Conservation (phyloP, 92 coral and sea anemone genomes). For the Blastomussa wellsi region DNA sequence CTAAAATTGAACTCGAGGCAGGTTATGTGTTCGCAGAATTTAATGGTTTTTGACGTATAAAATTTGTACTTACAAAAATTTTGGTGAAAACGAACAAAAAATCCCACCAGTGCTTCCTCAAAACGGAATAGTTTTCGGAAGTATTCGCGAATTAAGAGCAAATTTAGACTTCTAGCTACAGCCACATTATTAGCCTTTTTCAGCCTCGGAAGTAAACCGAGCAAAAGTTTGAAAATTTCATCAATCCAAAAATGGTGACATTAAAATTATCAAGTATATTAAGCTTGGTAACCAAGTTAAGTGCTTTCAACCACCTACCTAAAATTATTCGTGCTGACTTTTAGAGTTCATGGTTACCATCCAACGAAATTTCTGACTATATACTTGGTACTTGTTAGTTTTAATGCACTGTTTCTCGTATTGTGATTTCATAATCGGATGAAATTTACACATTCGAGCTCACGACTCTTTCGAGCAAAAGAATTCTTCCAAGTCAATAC, state of each 20-base stretch:
- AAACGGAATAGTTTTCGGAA: constrained; percentile 23
- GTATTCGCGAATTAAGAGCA: constrained; percentile 30
- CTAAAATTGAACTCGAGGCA: neutral
- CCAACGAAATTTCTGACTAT: neutral
- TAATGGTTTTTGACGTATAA: constrained; percentile 78
- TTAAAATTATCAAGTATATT: neutral
- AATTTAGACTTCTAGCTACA: constrained; percentile 16
- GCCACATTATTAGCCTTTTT: constrained; percentile 8
- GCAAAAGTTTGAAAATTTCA: neutral
- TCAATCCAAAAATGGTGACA: constrained; percentile 1
- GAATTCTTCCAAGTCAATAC: neutral
- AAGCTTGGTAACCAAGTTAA: neutral
- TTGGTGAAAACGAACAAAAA: constrained; percentile 55
- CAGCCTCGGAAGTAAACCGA: neutral
- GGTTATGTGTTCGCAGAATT: constrained; percentile 58
- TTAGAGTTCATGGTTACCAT: neutral
- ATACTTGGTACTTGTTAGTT: neutral
- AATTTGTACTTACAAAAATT: constrained; percentile 80
- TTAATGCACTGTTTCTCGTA: neutral
- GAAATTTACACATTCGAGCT: neutral
- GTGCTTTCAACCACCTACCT: neutral
- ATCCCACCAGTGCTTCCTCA: constrained; percentile 48
- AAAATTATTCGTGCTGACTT: neutral
- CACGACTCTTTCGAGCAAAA: neutral
- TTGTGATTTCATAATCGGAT: neutral